Base-by-base conservation (phyloP, 2,888 invertebrate species). In the Muschampia plurimacula region DNA sequence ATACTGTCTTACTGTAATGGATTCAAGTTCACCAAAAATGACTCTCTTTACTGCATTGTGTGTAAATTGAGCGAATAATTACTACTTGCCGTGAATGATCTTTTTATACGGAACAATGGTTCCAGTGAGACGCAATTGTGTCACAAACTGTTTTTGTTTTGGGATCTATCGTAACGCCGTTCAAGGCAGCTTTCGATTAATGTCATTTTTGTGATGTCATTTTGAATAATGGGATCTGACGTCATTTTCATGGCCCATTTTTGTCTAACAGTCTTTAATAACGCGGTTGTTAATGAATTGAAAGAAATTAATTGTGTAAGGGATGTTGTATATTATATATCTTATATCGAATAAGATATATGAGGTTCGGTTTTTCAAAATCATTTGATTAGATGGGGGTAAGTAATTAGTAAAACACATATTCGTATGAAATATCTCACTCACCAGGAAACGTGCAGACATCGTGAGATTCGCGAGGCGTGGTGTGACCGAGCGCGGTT, bases 381-480 rank as follows among this genome's bases (percentile, higher is more conserved):
- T 62, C 62, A 28, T 60, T 4, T 60, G 28, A 55, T 62, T 60
- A 66, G 10, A 15, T 44, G 28, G 22, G 39, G 32, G 5, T 70
- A 55, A 1, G 44, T 69, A n/a, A 39, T 63, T 63, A 55, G 32
- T 15, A 39, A 2, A 12, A 49, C 41, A 60, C 44, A 67, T 28
- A 12, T 9, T 64, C 28, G 10, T 59, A 57, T 52, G 49, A 15
- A 46, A 62, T 63, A 67, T 72, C 71, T 67, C 74, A 93, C 95
- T 95, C 86, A 95, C 95, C 95, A 95, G 85, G 85, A 95, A 83
- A 82, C 89, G 90, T 79, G 90, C 88, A 84, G 91, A 91, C 95
- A 95, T 95, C 80, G 78, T 88, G 86, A 80, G 81, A 77, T 75
- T 75, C 77, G 78, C 77, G 74, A 81, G 80, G 83, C 80, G 79